Conservation (phyloP, 2,113 vertebrate genomes). For the Ivindomyrus marchei region DNA sequence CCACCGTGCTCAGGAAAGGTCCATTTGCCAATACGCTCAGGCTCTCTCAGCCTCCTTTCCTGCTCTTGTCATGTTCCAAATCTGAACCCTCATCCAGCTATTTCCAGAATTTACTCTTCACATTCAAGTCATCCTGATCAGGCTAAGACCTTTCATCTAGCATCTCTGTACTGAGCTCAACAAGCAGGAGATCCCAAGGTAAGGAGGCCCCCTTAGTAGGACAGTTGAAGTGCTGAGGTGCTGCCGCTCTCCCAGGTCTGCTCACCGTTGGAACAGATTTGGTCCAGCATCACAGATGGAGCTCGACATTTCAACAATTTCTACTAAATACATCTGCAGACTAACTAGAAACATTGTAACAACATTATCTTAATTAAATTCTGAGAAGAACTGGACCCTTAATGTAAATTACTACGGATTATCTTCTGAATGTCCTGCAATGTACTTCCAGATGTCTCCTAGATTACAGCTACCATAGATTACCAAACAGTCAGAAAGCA, state of each 20-base stretch:
- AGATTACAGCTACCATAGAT: background rate
- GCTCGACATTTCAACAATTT: background rate
- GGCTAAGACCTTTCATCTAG: background rate
- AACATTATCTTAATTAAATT: background rate
- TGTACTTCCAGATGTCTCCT: background rate
- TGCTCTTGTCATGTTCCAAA: background rate
- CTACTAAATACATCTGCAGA: background rate
- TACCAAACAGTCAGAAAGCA: background rate
- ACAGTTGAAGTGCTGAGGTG: background rate
- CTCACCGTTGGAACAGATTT: background rate
- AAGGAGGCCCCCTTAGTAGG: background rate
- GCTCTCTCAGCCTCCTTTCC: background rate
- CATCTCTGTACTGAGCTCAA: background rate
- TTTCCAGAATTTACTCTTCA: background rate
- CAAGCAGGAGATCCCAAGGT: background rate
- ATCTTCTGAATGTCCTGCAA: background rate
- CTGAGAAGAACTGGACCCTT: background rate
- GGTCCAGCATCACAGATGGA: background rate
- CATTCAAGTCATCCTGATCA: background rate
- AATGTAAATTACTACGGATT: background rate
- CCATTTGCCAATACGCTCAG: background rate
- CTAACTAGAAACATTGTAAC: background rate
- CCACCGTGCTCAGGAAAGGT: background rate
- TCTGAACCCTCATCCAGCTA: background rate
- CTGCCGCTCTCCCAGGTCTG: background rate